A percentile compares a stretch with the other conserved stretches of the same genome.
phyloP scores from a whole-genome alignment of 2,113 vertebrate genomes.

The Apodemus speciosus region DNA sequence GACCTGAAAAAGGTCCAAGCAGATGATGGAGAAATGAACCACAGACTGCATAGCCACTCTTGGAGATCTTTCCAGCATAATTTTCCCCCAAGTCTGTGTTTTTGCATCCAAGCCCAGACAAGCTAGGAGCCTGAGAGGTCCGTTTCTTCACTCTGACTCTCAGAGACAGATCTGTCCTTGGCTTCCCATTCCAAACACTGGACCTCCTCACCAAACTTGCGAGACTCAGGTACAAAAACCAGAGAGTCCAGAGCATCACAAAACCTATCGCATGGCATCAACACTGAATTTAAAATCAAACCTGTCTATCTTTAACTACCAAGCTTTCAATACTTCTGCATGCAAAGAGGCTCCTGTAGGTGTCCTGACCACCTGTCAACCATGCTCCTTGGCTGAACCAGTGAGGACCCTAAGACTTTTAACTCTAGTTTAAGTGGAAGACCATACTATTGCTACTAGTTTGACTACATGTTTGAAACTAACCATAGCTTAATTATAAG shows the following conservation, averaged over 20 bases:
- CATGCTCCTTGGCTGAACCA: too few species aligned
- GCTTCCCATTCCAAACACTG: neutral
- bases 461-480: neutral
- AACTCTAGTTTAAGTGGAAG: neutral
- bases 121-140: neutral
- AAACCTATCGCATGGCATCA: neutral
- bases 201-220: neutral
- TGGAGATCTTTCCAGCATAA: neutral
- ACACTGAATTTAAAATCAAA: neutral
- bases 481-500: neutral
- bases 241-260: neutral
- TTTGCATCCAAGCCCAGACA: neutral
- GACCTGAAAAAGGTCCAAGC: conserved; percentile 87
- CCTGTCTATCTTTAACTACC: neutral
- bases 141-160: neutral
- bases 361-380: neutral
- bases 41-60: neutral
- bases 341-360: neutral
- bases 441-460: neutral
- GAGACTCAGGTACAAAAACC: neutral
- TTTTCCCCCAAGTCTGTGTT: neutral
- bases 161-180: neutral
- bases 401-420: neutral
- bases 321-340: neutral
- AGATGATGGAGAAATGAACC: neutral